Evolutionary conservation across 2,113 vertebrate genomes (phyloP), one percentile per base, ranked within the genome.

Genomic region (Ophiodon elongatus): DNA sequence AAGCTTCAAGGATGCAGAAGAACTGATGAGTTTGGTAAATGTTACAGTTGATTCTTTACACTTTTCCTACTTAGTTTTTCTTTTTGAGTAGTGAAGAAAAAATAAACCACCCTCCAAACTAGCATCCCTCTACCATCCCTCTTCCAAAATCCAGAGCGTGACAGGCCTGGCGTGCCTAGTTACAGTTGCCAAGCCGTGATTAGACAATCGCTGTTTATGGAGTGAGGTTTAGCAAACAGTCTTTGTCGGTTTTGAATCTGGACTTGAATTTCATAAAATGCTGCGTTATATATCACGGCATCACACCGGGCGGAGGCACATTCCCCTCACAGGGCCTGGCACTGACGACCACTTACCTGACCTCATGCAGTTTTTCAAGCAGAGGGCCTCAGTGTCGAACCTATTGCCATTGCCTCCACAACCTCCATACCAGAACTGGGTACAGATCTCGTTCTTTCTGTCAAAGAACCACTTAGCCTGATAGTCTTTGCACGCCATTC

Each of bases 401-500:
- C 95, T 96, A 96, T 97, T 97, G 85, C 89, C 94, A 96, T 97
- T 97, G 79, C 95, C 96, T 94, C 92, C 93, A 52, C 96, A 97
- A 93, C 96, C 96, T 95, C 96, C 96, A 91, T 94, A 96, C 96
- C 96, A 96, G 95, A 96, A 95, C 95, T 95, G 94, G 88, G 93
- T 91, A 96, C 97, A 97, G 96, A 95, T 95, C 92, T 96, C 94
- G 88, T 88, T 90, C 95, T 95, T 94, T 94, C 85, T 95, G 94
- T 96, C 96, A 97, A 95, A 97, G 95, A 96, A 97, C 96, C 96
- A 97, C 91, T 96, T 96, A 96, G 94, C 94, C 93, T 96, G 92
- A 96, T 95, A 96, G 82, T 96, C 96, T 96, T 96, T 95, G 95
- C 96, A 96, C 67, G 94, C 94, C 76, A 92, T 93, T 95, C 96